Conservation (phyloP, 2,113 vertebrate species). For the Eurystomus gularis region DNA sequence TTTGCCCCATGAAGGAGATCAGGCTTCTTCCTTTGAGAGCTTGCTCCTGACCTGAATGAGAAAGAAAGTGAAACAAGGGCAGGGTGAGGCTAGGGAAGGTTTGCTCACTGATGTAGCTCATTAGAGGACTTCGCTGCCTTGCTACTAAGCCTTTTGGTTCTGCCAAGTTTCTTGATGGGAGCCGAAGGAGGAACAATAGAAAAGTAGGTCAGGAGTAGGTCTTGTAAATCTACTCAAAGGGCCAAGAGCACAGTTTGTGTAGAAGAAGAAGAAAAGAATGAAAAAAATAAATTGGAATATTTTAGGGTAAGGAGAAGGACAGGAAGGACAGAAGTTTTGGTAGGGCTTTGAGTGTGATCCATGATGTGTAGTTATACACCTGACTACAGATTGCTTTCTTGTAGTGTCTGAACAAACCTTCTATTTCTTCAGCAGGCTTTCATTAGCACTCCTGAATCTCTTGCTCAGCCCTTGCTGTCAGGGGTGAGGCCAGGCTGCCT, state of each 20-base stretch:
- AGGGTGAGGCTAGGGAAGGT: neutral
- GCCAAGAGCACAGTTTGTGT: neutral
- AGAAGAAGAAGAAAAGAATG: neutral
- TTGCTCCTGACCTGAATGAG: constrained; percentile 35
- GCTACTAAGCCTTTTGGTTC: constrained; percentile 4
- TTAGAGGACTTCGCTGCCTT: neutral
- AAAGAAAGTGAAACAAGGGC: constrained; percentile 25
- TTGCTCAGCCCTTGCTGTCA: neutral
- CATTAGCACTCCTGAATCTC: neutral
- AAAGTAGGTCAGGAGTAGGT: constrained; percentile 53
- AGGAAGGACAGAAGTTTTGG: neutral
- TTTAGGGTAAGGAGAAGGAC: neutral
- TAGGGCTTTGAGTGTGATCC: neutral
- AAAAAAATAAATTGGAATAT: neutral
- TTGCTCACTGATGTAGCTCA: constrained; percentile 21
- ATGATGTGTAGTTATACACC: neutral
- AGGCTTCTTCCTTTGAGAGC: constrained; percentile 6
- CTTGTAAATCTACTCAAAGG: constrained; percentile 16
- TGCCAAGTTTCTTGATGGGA: constrained; percentile 49
- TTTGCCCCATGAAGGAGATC: neutral
- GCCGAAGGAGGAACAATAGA: constrained; percentile 13
- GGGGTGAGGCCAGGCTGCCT: neutral
- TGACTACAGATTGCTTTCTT: neutral
- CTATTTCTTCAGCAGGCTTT: neutral
- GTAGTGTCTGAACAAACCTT: neutral